These are phyloP conservation scores for Diuraphis noxia DNA, from an alignment of 1,140 invertebrate species.

Conservation along the genomic window DNA sequence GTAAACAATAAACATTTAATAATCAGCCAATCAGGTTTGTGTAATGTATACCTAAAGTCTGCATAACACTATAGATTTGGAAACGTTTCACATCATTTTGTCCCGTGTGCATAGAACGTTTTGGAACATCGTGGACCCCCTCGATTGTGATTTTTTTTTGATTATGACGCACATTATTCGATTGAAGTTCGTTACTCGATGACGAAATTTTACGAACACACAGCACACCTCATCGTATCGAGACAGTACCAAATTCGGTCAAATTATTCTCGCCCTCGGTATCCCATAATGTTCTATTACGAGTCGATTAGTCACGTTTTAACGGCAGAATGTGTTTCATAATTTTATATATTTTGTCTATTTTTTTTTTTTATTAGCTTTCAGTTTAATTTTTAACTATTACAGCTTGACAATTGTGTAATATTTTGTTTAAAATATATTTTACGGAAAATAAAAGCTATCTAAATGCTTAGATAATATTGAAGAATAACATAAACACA, in stretches of 20 bases:
- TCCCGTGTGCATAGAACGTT: background rate
- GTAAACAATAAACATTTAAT: no score
- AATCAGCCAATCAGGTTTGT: no score
- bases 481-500: no score
- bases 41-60: no score
- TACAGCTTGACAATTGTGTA: no score
- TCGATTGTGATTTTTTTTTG: background rate
- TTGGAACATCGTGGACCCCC: background rate
- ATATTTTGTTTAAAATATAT: no score
- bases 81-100: background rate
- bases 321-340: background rate
- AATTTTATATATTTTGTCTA: no score
- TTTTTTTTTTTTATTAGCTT: no score
- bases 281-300: background rate
- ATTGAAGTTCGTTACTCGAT: background rate
- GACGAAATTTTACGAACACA: background rate
- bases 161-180: background rate
- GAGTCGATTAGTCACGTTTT: background rate
- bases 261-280: background rate
- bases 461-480: no score
- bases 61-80: no score
- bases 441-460: background rate
- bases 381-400: no score
- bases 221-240: background rate
- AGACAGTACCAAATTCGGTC: background rate